Evolutionary conservation across 2,113 vertebrate genomes (phyloP), one percentile per base, ranked within the genome.

Genomic region (Triplophysa siluroides): DNA sequence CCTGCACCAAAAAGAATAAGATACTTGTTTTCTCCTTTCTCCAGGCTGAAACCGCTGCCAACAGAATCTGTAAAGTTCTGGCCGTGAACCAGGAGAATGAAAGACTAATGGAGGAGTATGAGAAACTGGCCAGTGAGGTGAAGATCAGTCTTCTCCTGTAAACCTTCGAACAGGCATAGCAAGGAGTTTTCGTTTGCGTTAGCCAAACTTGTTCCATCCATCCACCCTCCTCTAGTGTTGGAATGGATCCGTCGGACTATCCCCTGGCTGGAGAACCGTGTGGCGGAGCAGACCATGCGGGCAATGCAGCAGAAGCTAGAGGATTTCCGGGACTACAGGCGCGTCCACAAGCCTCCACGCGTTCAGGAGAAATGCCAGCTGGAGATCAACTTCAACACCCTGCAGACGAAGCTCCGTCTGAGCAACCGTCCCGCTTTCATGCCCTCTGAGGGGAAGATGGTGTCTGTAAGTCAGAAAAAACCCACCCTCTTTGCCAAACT

Each of bases 361-460:
- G 94, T 96, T 76, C 96, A 96, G 91, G 96, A 97, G 91, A 96
- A 96, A 18, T 96, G 96, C 81, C 96, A 97, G 91, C 93, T 97
- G 80, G 96, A 97, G 92, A 97, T 97, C 90, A 97, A 96, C 91
- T 96, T 97, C 89, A 97, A 96, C 90, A 97, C 96, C 3, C 90
- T 97, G 91, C 96, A 97, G 91, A 97, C 96, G 83, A 97, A 96
- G 85, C 93, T 97, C 85, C 91, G 95, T 64, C 93, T 97, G 61
- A 96, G 96, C 95, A 95, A 96, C 92, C 89, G 96, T 58, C 96
- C 96, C 0, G 95, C 96, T 73, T 97, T 96, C 93, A 97, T 96
- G 96, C 96, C 96, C 65, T 97, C 96, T 0, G 96, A 97, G 92
- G 96, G 96, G 89, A 97, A 95, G 92, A 95, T 97, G 92, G 96